Evolutionary conservation across 2,113 vertebrate species (phyloP), one percentile per base, ranked within the genome.

Genomic region (Morone chrysops): DNA sequence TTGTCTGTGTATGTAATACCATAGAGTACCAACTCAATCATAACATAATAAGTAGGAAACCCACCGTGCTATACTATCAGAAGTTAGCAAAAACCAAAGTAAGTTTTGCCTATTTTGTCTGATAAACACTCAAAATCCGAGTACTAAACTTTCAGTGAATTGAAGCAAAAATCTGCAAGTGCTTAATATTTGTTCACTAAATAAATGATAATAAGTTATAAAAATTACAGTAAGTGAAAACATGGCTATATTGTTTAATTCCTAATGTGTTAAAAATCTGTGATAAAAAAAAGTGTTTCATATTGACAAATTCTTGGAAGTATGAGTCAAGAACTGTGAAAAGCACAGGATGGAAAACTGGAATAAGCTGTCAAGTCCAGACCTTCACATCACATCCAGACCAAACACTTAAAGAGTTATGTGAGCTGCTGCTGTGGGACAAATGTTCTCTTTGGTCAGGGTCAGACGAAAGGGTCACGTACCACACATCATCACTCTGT

Each of bases 381-480:
- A 83, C 85, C 25, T 60, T 70, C n/a, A 65, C 68, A 81, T 68
- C 40, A 83, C n/a, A 62, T 72, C 60, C 69, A 85, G 76, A 77
- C 48, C 82, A 84, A 83, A 90, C 83, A 76, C 61, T 72, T 10
- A 9, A 25, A 8, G 60, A 67, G 72, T 59, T 85, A 65, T 50
- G 81, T 25, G 75, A 78, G 70, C 63, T 73, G 65, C 76, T 68
- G 78, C 86, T 84, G 62, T 11, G 57, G 85, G 73, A 78, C 77
- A 90, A 41, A 75, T 73, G 40, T 59, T 75, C 76, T 81, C 50
- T 82, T 70, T 81, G 71, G 69, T 82, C 31, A 1, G 75, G 89
- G 84, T 85, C 84, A 86, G 71, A 80, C 8, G 5, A 68, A 76
- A 51, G 61, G 87, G 82, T 86, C 86, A 79, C n/a, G 38, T 43